Conservation (phyloP, 2,797 vertebrate genomes). For the Lepidocolaptes lacrymiger region DNA sequence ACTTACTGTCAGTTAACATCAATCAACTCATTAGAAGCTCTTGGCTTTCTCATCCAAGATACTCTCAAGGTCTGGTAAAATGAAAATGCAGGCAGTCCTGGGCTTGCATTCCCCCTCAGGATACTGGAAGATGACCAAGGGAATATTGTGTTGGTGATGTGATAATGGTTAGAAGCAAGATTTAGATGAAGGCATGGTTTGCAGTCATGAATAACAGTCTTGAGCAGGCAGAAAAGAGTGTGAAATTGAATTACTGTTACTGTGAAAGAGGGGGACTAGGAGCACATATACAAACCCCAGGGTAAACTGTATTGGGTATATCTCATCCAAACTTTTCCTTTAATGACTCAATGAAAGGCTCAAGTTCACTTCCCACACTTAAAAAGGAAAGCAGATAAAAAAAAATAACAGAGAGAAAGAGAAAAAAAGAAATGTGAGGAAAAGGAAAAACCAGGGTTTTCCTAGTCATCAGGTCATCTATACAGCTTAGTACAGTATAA, state of each 20-base stretch:
- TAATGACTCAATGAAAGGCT: neutral
- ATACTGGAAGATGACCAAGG: accelerated
- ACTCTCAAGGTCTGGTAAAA: neutral
- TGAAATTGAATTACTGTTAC: neutral
- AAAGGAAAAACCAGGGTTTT: neutral
- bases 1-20: neutral
- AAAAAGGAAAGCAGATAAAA: too few relatives aligned
- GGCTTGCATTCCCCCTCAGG: neutral
- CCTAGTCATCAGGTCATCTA: neutral
- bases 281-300: accelerated
- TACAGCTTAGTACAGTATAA: neutral
- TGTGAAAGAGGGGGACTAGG: neutral
- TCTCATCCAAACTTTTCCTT: neutral
- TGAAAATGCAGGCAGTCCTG: neutral
- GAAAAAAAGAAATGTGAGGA: accelerated
- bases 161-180: neutral
- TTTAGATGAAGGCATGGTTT: neutral
- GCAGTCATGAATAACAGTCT: neutral
- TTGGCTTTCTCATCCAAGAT: neutral
- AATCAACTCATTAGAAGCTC: neutral
- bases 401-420: too few relatives aligned
- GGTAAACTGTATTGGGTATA: neutral
- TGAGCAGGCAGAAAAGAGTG: neutral
- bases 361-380: neutral
- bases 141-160: neutral